Evolutionary conservation across 2,797 vertebrate genomes (phyloP).

Genomic region (Eupleurogrammus muticus): DNA sequence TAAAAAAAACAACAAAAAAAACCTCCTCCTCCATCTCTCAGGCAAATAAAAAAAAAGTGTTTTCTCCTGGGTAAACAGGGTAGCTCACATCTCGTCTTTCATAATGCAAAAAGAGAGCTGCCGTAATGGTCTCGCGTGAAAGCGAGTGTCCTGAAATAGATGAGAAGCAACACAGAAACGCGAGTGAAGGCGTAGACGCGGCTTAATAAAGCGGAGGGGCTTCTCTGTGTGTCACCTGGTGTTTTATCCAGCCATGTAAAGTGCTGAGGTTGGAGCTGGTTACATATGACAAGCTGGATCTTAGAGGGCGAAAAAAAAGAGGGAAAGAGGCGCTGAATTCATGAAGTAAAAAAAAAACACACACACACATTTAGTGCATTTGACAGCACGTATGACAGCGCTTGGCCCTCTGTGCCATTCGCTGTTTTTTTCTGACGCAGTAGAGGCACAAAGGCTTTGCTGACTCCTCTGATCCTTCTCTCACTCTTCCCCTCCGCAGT

Average conservation of each 20-base stretch:
- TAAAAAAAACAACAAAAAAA: slow-evolving; percentile 16
- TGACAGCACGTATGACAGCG: slow-evolving; percentile 74
- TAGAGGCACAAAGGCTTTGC: slow-evolving; percentile 68
- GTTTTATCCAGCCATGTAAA: slow-evolving; percentile 44
- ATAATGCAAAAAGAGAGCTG: slow-evolving; percentile 69
- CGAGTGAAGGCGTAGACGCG: slow-evolving; percentile 32
- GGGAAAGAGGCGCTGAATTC: slow-evolving; percentile 28
- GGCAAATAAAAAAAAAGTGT: slow-evolving; percentile 64
- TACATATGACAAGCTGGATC: slow-evolving; percentile 60
- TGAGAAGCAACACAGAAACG: slow-evolving; percentile 39
- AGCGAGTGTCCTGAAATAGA: slow-evolving; percentile 72
- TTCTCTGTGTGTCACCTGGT: slow-evolving; percentile 63
- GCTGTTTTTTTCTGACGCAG: slow-evolving; percentile 63
- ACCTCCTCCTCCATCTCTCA: slow-evolving; percentile 41
- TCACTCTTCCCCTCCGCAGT: slow-evolving; percentile 46
- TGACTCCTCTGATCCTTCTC: slow-evolving; percentile 73
- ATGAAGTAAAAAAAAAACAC: slow-evolving; percentile 48
- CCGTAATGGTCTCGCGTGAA: slow-evolving; percentile 65
- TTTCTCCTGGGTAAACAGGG: slow-evolving; percentile 59
- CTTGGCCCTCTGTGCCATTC: slow-evolving; percentile 65
- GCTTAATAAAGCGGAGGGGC: slow-evolving; percentile 38
- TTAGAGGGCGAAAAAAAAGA: slow-evolving; percentile 36
- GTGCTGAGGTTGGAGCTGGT: slow-evolving; percentile 55
- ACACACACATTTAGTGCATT: slow-evolving; percentile 48
- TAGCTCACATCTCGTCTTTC: slow-evolving; percentile 64